These are phyloP conservation scores for Caenorhabditis panamensis DNA, from an alignment of 2,888 invertebrate genomes.

Conservation along the genomic window DNA sequence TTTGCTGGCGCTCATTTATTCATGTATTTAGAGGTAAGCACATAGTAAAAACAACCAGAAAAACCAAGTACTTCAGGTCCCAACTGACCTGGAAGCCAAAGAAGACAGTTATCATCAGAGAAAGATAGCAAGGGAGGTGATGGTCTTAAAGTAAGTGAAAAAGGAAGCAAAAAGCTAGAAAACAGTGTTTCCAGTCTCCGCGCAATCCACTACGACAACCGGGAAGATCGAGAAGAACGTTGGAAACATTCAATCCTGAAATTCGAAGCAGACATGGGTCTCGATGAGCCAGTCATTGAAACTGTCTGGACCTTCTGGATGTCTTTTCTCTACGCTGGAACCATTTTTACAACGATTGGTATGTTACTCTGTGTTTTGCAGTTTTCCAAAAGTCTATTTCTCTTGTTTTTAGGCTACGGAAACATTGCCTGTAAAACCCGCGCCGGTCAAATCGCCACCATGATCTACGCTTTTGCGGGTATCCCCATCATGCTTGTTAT, in stretches of 20 bases:
- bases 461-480: constrained; percentile 90
- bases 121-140: constrained; percentile 76
- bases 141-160: constrained; percentile 75
- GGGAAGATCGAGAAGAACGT: constrained; percentile 71
- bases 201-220: constrained; percentile 72
- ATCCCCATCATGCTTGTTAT: constrained; percentile 96
- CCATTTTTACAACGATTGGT: constrained; percentile 81
- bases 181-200: constrained; percentile 68
- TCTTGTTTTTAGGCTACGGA: too few species aligned
- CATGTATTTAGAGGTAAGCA: constrained; percentile 75
- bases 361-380: too few species aligned
- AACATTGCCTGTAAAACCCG: constrained; percentile 93
- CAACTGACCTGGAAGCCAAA: constrained; percentile 73
- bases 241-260: constrained; percentile 78
- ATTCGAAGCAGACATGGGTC: constrained; percentile 72
- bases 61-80: constrained; percentile 52
- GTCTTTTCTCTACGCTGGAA: constrained; percentile 79
- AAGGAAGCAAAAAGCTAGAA: too few species aligned
- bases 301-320: constrained; percentile 80
- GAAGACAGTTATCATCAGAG: constrained; percentile 73
- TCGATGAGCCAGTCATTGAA: constrained; percentile 70
- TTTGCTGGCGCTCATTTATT: constrained; percentile 78
- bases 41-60: background rate
- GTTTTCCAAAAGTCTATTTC: too few species aligned
- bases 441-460: constrained; percentile 90